Percentiles rank a stretch among this genome's conserved stretches.
phyloP scores from a whole-genome alignment of 2,113 vertebrate species.

The Prinia subflava region DNA sequence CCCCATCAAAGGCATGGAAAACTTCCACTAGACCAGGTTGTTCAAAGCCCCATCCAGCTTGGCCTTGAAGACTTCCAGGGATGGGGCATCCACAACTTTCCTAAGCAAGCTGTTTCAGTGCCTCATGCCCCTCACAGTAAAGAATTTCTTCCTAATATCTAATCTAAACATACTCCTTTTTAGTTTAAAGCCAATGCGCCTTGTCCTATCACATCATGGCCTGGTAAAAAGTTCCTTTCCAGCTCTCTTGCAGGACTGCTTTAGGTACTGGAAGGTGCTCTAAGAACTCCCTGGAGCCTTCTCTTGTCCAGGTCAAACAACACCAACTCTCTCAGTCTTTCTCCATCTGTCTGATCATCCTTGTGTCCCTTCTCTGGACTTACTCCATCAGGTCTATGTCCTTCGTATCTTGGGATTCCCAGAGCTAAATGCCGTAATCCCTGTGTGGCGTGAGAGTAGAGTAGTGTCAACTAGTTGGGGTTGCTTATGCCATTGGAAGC shows the following conservation, averaged over 20 bases:
- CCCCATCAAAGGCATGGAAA: accelerated
- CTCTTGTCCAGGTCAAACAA: neutral
- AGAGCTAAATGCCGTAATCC: neutral
- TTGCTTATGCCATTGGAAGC: neutral
- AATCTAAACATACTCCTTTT: neutral
- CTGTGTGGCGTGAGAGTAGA: neutral
- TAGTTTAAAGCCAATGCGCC: neutral
- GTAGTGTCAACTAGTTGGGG: neutral
- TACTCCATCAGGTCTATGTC: neutral
- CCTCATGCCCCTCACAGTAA: neutral
- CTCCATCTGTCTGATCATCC: neutral
- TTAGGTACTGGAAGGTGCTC: neutral
- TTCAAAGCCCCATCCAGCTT: neutral
- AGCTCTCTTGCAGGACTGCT: accelerated
- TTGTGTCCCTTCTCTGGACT: neutral
- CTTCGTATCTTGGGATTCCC: neutral
- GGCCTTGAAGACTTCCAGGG: neutral
- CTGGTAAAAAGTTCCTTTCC: neutral
- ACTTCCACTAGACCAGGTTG: neutral
- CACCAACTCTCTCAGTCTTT: neutral
- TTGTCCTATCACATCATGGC: neutral
- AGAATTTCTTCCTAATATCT: neutral
- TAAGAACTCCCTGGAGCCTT: neutral
- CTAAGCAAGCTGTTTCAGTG: neutral
- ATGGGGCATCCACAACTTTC: neutral